Evolutionary conservation across 2,113 vertebrate genomes (phyloP), one percentile per base, ranked within the genome.

Genomic region (Chaetura pelagica): DNA sequence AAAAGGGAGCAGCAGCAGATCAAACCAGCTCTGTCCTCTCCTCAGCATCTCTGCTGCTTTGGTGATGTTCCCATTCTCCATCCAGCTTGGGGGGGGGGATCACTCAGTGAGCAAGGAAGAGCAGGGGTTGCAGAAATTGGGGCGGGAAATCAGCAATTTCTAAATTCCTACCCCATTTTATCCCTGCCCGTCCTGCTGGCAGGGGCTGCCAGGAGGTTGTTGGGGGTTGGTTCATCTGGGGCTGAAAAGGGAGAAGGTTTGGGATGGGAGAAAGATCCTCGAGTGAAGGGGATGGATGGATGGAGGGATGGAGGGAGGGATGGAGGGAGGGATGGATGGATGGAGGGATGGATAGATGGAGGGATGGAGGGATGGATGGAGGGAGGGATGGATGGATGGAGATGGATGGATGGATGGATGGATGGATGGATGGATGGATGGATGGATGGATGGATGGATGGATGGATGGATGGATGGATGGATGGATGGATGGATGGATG

Each of bases 11-110:
- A 48, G 49, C 9, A 5, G 19, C 24, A 54, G 34, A 89, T 82
- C 35, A 3, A 6, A 44, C 8, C 63, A 23, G n/a, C 40, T 69
- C 74, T 1, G 10, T 5, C 30, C 12, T 27, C 20, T 44, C 27
- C 35, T 61, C 9, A 46, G 9, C 46, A 46, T 46, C 46, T 17
- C 7, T 42, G 55, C 22, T n/a, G 54, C 87, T 71, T 62, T 1
- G 3, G 24, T 5, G 12, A 11, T 0, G 2, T 81, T 81, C n/a
- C 73, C 4, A 0, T 15, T 48, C 35, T 55, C n/a, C 35, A 22
- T 3, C 57, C 34, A 4, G 42, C 35, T 12, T 12, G 14, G 44
- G 17, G 44, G 44, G 1, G 35, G 48, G 32, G 48, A 35, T 5
- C 27, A 10, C 15, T 5, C 4, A 32, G 14, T 4, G 12, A 67